A percentile compares a stretch with the other conserved stretches of the same genome.
These are phyloP conservation scores for Solenopsis invicta DNA, from an alignment of 1,140 invertebrate genomes.

Conservation along the genomic window DNA sequence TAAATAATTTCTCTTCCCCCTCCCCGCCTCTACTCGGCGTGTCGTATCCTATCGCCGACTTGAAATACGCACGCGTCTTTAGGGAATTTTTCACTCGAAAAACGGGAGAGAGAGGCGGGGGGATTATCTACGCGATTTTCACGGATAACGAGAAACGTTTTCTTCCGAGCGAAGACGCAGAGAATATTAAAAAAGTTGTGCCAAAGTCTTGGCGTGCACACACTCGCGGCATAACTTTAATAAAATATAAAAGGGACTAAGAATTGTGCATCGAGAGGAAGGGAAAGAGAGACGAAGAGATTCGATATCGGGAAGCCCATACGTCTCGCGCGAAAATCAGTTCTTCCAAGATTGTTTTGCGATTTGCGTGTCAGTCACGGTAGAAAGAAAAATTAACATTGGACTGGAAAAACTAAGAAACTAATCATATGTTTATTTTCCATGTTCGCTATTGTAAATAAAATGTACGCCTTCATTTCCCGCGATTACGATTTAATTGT, in stretches of 20 bases:
- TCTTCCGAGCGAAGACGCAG: conserved; percentile 55
- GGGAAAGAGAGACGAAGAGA: conserved; percentile 6
- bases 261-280: neutral
- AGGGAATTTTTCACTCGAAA: conserved; percentile 48
- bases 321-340: neutral
- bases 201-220: conserved; percentile 7
- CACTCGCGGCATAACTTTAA: conserved; percentile 50
- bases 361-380: neutral
- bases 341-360: conserved; percentile 27
- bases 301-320: conserved; percentile 30
- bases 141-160: conserved; percentile 61
- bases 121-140: conserved; percentile 76
- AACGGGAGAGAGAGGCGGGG: neutral
- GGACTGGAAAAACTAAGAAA: neutral
- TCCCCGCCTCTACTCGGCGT: conserved; percentile 65
- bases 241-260: conserved; percentile 34
- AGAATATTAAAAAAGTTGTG: conserved; percentile 73
- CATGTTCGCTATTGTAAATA: no score
- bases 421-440: neutral
- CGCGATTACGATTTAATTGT: neutral
- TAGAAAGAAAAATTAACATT: conserved; percentile 5
- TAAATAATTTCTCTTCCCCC: conserved; percentile 83
- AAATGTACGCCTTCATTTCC: neutral
- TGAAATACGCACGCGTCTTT: conserved; percentile 71
- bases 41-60: conserved; percentile 57